Evolutionary conservation across 1,140 invertebrate genomes (phyloP), one percentile per base, ranked within the genome.

Genomic region (Drosophila bipectinata): DNA sequence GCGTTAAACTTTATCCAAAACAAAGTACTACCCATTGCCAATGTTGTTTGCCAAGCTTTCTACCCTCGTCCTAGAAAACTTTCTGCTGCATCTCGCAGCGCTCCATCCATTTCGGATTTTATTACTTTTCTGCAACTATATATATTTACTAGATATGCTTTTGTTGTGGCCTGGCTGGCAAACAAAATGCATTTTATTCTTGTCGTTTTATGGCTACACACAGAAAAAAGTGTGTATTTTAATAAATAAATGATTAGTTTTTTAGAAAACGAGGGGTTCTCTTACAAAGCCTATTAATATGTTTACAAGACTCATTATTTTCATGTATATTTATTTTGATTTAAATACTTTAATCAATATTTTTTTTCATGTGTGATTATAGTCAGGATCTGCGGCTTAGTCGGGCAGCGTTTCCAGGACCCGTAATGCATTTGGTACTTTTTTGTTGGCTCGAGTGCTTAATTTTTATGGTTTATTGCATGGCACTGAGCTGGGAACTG

Each of bases 71-170:
- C 53, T 32, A 49, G 10, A 52, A 76, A 71, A 76, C 56, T 76
- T 76, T 87, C 75, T 72, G 56, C 80, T 78, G 74, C 83, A 75
- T 24, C 44, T 67, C 59, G 62, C 14, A 49, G 57, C 41, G 72
- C 68, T 79, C 61, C 79, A 78, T 88, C 79, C 78, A 88, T 87
- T 87, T 88, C 59, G 58, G 75, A 88, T 88, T 88, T 87, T 87
- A 88, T 87, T 88, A 87, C 75, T 77, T 77, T 83, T 77, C 62
- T 48, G 51, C 66, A 68, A 49, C 62, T 64, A 48, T 57, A 51
- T 57, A 10, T 60, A 53, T 69, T 45, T 69, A 62, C 5, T 37
- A 56, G n/a, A 7, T 57, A 28, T 32, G 57, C 15, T 56, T 69
- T 56, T 79, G 63, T 79, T 78, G 53, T 75, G 59, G 44, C 58